A percentile compares a stretch with the other conserved stretches of the same genome.
These are phyloP conservation scores for Pterocles orientalis DNA, from an alignment of 2,113 vertebrate genomes.

Conservation along the genomic window DNA sequence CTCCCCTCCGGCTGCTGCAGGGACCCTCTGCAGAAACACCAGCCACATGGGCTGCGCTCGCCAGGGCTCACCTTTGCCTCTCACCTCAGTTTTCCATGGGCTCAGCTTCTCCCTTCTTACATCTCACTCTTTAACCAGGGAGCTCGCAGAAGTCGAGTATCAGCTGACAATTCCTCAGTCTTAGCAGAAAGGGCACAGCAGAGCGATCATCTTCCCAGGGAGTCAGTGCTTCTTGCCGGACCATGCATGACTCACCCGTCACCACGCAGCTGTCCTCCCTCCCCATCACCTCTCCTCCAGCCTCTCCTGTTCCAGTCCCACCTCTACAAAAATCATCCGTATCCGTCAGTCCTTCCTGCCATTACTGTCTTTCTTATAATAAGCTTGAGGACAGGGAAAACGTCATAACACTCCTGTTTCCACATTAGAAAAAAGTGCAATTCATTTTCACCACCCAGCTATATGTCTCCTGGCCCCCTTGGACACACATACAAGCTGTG, in stretches of 20 bases:
- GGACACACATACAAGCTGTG: neutral
- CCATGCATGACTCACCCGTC: slow-evolving; percentile 46
- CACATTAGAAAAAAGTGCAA: neutral
- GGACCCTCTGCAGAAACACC: neutral
- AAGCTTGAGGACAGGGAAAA: neutral
- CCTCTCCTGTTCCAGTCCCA: slow-evolving; percentile 37
- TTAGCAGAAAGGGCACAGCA: slow-evolving; percentile 44
- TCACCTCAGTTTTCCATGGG: neutral
- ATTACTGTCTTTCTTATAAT: neutral
- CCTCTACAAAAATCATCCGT: slow-evolving; percentile 5
- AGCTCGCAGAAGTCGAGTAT: neutral
- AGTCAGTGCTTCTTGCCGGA: slow-evolving; percentile 60
- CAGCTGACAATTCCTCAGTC: neutral
- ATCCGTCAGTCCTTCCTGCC: neutral
- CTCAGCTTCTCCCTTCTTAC: neutral
- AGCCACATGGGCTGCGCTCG: neutral
- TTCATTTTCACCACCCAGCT: neutral
- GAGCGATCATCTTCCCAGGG: slow-evolving; percentile 18
- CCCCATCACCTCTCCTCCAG: slow-evolving; percentile 44
- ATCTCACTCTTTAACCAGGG: neutral
- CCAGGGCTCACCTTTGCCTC: neutral
- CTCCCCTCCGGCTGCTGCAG: neutral
- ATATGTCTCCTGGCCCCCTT: neutral
- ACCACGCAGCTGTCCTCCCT: slow-evolving; percentile 28
- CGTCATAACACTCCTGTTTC: neutral